Base-by-base conservation (phyloP, 2,888 invertebrate species). In the Eristalis intricaria region DNA sequence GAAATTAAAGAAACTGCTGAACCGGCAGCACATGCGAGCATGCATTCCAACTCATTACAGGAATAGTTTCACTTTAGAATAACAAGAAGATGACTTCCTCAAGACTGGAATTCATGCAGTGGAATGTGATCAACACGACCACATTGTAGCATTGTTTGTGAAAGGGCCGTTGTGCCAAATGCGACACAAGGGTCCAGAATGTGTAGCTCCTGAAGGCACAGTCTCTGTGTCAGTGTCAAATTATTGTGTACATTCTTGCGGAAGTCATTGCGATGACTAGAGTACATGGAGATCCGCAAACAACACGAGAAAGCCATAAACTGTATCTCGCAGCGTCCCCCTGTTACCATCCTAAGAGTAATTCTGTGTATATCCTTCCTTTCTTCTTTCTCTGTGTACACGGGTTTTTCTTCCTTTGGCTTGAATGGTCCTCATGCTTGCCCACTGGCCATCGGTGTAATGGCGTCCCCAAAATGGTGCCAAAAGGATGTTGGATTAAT, bases 281-380 rank as follows among this genome's bases (percentile, higher is more conserved):
- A 80, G 66, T 68, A 43, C 71, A 61, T 35, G 26, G 35, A 60
- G 60, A 35, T 73, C 50, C 73, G 73, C 35, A 80, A 71, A 68
- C 50, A 73, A 66, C 73, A 73, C 22, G 63, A 61, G 50, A 73
- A 66, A 61, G 61, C 35, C 66, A 73, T 80, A 66, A 78, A 50
- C 43, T 61, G 66, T 73, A 61, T 73, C 64, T 56, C 26, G 50
- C 23, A 19, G 43, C 50, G 35, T 35, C 50, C 23, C 26, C 26
- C 66, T 15, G 7, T 15, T 32, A 35, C 22, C 50, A 63, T 23
- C 38, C 40, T 29, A 60, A 71, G 70, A 40, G 65, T 60, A 40
- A 65, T 79, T 65, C 38, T 60, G 23, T 77, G 76, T 69, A 50
- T 40, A 23, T 61, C 60, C 3, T 38, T 61, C 15, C 5, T 35